A percentile compares a stretch with the other conserved stretches of the same genome.
Evolutionary conservation across 2,113 vertebrate species (phyloP).

Genomic region (Aspiorhynchus laticeps): DNA sequence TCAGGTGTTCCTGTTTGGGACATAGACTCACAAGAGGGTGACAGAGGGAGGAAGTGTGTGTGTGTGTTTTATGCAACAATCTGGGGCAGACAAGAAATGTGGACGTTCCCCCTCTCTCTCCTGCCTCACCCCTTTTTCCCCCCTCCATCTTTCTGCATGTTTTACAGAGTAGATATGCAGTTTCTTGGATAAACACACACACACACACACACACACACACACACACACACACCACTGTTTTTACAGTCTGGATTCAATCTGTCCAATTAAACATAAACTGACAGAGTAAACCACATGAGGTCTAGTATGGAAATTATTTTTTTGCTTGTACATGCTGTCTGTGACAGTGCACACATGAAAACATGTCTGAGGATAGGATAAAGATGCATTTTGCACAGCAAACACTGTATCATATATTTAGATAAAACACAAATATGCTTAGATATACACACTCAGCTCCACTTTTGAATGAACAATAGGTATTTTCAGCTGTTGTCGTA

Average conservation of each 20-base stretch:
- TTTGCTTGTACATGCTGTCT: neutral
- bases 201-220: slow-evolving; percentile 24
- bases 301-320: slow-evolving; percentile 13
- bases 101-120: slow-evolving; percentile 11
- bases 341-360: slow-evolving; percentile 20
- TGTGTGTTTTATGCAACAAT: slow-evolving; percentile 43
- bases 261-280: slow-evolving; percentile 43
- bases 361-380: slow-evolving; percentile 37
- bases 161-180: neutral
- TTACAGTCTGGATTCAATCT: slow-evolving; percentile 31
- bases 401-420: neutral
- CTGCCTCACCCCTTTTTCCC: neutral
- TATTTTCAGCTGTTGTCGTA: neutral
- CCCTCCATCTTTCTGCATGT: neutral
- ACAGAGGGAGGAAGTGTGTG: slow-evolving; percentile 28
- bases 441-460: slow-evolving; percentile 61
- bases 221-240: neutral
- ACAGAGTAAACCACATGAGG: slow-evolving; percentile 40
- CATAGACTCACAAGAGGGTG: slow-evolving; percentile 28
- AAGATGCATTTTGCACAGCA: slow-evolving; percentile 33
- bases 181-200: neutral
- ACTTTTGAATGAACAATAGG: neutral
- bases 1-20: slow-evolving; percentile 57
- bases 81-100: slow-evolving; percentile 46
- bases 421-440: neutral